Evolutionary conservation across 2,113 vertebrate species (phyloP).

Genomic region (Capricornis sumatraensis): DNA sequence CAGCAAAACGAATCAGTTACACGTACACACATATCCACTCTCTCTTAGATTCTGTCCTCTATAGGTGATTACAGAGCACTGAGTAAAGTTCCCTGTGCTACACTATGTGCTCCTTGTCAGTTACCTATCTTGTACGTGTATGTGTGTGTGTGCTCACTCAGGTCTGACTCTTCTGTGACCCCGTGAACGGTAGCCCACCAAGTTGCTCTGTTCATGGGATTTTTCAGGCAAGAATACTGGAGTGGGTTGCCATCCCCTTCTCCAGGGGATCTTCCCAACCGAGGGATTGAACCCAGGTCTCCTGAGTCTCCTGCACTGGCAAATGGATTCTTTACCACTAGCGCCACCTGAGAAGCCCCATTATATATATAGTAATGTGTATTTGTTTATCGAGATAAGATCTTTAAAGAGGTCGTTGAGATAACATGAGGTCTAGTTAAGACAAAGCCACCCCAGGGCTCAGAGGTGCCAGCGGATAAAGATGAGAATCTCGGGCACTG

Average conservation of each 20-base stretch:
- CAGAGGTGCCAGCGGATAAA: not conserved
- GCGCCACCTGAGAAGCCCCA: not conserved
- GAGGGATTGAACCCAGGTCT: not conserved
- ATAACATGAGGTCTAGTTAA: not conserved
- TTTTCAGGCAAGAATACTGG: not conserved
- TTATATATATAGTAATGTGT: not conserved
- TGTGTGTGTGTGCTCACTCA: not conserved
- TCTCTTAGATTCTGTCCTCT: not conserved
- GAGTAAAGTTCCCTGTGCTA: not conserved
- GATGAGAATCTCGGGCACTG: not conserved
- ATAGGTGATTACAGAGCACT: not conserved
- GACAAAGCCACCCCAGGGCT: not conserved
- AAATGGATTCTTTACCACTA: not conserved
- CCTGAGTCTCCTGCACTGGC: not conserved
- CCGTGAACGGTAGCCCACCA: not conserved
- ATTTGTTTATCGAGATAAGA: not conserved
- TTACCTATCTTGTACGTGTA: not conserved
- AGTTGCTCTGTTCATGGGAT: not conserved
- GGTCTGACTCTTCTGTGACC: not conserved
- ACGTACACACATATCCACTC: not conserved
- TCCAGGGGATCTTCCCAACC: not conserved
- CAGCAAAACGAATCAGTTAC: not conserved
- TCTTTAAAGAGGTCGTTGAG: not conserved
- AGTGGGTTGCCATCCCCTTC: not conserved
- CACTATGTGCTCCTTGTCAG: not conserved